Percentiles rank a stretch among this genome's conserved stretches.
These are phyloP conservation scores for Netelia fuscicornis DNA, from an alignment of 2,888 invertebrate genomes.

Conservation along the genomic window DNA sequence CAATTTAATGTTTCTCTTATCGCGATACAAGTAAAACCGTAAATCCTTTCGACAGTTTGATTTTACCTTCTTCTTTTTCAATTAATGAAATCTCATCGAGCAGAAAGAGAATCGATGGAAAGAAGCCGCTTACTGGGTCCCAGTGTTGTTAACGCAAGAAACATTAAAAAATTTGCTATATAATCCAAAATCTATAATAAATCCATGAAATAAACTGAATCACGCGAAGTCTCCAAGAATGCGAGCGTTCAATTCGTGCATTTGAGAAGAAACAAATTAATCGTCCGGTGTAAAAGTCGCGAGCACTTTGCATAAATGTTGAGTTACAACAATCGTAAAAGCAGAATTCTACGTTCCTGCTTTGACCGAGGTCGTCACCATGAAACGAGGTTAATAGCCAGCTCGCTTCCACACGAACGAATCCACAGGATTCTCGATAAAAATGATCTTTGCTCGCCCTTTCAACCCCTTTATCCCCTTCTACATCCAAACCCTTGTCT, in stretches of 20 bases:
- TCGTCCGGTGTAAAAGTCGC: conserved; percentile 42
- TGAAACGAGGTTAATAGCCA: conserved; percentile 79
- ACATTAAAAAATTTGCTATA: neutral
- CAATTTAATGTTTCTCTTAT: conserved; percentile 43
- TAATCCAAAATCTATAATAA: conserved; percentile 1
- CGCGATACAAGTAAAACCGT: neutral
- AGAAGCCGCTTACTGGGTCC: neutral
- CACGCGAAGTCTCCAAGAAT: neutral
- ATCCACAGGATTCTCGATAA: conserved; percentile 31
- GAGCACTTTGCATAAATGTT: conserved; percentile 57
- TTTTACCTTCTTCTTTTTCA: neutral
- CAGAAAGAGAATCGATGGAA: neutral
- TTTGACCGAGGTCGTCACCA: conserved; percentile 78
- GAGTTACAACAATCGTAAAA: conserved; percentile 73
- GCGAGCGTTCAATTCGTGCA: conserved; percentile 26
- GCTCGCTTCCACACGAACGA: conserved; percentile 28
- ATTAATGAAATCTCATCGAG: neutral
- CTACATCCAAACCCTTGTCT: neutral
- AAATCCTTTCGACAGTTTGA: neutral
- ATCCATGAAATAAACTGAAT: neutral
- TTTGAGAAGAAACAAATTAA: conserved; percentile 45
- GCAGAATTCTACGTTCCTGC: conserved; percentile 73
- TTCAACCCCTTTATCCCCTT: conserved; percentile 40
- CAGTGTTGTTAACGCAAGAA: neutral
- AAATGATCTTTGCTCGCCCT: conserved; percentile 37